Percentiles rank a stretch among this genome's conserved stretches.
Evolutionary conservation across 2,113 vertebrate genomes (phyloP).

Genomic region (Cairina moschata): DNA sequence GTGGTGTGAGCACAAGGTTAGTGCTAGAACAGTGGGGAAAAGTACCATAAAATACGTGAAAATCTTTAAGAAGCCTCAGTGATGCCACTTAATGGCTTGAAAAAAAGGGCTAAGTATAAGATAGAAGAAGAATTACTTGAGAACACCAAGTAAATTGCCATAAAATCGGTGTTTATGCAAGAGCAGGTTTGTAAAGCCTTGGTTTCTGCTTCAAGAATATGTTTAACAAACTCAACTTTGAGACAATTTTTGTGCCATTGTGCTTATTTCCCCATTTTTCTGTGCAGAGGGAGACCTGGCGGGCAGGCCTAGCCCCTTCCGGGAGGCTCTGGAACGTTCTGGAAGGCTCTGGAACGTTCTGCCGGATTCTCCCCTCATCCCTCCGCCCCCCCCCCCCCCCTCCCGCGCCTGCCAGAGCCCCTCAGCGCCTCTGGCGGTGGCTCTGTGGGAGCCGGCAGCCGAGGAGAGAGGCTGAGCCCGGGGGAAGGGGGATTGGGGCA

Average conservation of each 20-base stretch:
- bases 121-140: background rate
- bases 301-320: too few relatives aligned
- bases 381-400: too few relatives aligned
- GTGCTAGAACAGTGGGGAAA: background rate
- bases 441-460: too few relatives aligned
- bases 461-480: background rate
- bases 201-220: background rate
- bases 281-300: background rate
- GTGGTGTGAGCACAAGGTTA: background rate
- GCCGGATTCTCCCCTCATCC: too few relatives aligned
- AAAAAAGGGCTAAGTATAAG: background rate
- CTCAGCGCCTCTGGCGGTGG: background rate
- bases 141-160: background rate
- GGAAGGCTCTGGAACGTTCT: too few relatives aligned
- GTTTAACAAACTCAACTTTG: background rate
- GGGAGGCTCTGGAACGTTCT: too few relatives aligned
- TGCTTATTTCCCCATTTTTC: background rate
- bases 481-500: background rate
- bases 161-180: background rate
- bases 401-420: accelerated
- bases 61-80: background rate
- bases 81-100: background rate
- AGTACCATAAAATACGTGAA: background rate
- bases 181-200: background rate
- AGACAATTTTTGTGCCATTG: background rate